Evolutionary conservation across 2,113 vertebrate genomes (phyloP), one percentile per base, ranked within the genome.

Genomic region (Cavia porcellus): DNA sequence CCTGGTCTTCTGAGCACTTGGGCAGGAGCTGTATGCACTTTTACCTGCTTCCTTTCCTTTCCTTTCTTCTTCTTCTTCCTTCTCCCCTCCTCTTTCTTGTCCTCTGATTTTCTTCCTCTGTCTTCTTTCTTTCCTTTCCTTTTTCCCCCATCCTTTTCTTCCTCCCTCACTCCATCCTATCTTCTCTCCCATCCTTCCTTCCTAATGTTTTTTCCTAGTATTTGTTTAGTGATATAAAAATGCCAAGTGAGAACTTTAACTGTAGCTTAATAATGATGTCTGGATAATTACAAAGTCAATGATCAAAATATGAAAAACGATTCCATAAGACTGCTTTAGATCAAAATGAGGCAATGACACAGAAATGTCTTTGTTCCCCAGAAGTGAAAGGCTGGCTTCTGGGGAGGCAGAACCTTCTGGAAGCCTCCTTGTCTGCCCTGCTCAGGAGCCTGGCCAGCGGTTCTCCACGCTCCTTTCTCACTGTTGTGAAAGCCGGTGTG

Each of bases 81-180:
- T 3, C 47, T 45, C 14, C 9, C 13, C 30, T 7, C 8, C 2
- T 19, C 0, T n/a, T 20, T 12, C 75, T n/a, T 32, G 4, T 1
- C 12, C 45, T 7, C 42, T 68, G 5, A 15, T 28, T 35, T 68
- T 7, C 9, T 74, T 9, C 22, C 10, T 14, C 79, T 19, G 28
- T 4, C 59, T 17, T 30, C 0, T 15, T 52, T 14, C 24, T 19
- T 55, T 35, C 15, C 15, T 10, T 2, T 1, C 10, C 15, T 20
- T 7, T 11, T 62, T 11, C 0, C 19, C 30, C 4, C 15, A 52
- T 42, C 2, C 5, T 19, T 68, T 4, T 32, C 62, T 32, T 12
- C 6, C 8, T 55, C 28, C 55, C 30, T 32, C 13, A 28, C 2
- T 59, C 7, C 11, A 8, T 70, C 79, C 10, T 2, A 4, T 5